Evolutionary conservation across 2,113 vertebrate species (phyloP).

Genomic region (Camelus bactrianus): DNA sequence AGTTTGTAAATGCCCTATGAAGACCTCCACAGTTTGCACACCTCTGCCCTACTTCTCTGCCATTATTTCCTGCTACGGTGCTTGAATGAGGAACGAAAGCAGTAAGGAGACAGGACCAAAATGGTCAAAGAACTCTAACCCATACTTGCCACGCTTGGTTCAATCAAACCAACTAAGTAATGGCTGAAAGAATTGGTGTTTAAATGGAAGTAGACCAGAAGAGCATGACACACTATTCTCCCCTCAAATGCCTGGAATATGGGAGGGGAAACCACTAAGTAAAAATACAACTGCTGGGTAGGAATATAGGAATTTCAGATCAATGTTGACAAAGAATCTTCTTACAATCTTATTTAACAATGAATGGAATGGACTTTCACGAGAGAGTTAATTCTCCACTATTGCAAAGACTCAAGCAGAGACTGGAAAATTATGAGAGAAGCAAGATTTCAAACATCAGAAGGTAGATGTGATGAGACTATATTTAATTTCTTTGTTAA

Average conservation of each 20-base stretch:
- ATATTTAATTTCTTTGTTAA: neutral
- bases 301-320: neutral
- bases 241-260: neutral
- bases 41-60: neutral
- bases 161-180: neutral
- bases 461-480: neutral
- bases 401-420: neutral
- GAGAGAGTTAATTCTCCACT: neutral
- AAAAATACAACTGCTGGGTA: neutral
- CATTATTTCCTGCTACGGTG: neutral
- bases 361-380: neutral
- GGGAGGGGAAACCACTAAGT: neutral
- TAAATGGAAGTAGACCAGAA: neutral
- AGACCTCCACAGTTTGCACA: neutral
- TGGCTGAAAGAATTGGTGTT: neutral
- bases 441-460: slow-evolving; percentile 27
- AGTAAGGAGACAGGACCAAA: neutral
- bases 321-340: neutral
- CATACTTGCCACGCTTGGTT: neutral
- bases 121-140: neutral
- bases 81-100: neutral
- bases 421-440: neutral
- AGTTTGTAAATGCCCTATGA: neutral
- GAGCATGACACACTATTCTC: neutral
- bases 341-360: neutral